A percentile compares a stretch with the other conserved stretches of the same genome.
These are phyloP conservation scores for Caenorhabditis macrosperma DNA, from an alignment of 2,888 invertebrate genomes.

Conservation along the genomic window DNA sequence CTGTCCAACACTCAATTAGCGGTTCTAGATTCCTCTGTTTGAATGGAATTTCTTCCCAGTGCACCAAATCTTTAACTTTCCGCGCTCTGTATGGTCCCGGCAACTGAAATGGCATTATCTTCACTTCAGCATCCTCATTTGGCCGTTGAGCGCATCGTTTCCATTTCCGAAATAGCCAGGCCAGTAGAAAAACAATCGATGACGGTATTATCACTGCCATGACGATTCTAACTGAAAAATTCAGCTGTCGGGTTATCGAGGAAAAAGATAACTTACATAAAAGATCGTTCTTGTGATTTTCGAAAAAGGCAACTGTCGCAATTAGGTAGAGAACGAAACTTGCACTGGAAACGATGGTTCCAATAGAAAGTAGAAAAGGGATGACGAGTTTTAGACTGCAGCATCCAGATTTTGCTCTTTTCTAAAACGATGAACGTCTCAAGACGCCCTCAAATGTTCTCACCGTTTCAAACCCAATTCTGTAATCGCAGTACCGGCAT, in stretches of 20 bases:
- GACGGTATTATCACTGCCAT: background rate
- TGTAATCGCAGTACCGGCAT: constrained; percentile 20
- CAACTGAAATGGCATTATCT: background rate
- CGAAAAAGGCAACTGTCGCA: too few relatives aligned
- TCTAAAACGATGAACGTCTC: background rate
- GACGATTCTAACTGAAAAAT: background rate
- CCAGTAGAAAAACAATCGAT: background rate
- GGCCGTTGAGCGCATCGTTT: background rate
- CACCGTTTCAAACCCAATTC: background rate
- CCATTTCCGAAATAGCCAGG: background rate
- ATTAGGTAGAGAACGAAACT: too few relatives aligned
- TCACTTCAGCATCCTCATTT: background rate
- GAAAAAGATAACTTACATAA: too few relatives aligned
- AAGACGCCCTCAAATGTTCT: background rate
- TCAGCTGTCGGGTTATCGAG: background rate
- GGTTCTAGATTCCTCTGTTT: background rate
- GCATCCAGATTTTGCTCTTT: background rate
- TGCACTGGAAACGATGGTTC: too few relatives aligned
- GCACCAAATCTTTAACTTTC: background rate
- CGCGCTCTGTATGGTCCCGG: background rate
- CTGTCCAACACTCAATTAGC: background rate
- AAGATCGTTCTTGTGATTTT: too few relatives aligned
- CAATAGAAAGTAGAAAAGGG: too few relatives aligned
- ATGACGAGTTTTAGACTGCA: too few relatives aligned
- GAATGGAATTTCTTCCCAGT: constrained; percentile 19